These are phyloP conservation scores for Henicopernis longicauda DNA, from an alignment of 2,113 vertebrate genomes.

Conservation along the genomic window DNA sequence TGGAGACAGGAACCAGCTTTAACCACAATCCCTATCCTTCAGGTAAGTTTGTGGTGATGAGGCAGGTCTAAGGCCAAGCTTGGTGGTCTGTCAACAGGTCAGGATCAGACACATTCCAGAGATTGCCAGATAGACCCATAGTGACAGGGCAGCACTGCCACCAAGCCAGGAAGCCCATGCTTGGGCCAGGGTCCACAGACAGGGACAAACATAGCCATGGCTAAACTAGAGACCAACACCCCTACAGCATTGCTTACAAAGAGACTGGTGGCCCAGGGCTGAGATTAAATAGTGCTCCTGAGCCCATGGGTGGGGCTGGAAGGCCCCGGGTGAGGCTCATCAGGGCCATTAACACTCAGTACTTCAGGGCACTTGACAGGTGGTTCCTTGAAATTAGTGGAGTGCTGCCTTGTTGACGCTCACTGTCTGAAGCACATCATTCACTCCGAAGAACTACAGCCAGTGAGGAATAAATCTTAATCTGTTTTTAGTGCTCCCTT, in stretches of 20 bases:
- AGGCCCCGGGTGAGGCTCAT: background rate
- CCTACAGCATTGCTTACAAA: background rate
- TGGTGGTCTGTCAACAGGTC: background rate
- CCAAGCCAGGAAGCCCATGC: background rate
- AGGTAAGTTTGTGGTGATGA: rapidly evolving
- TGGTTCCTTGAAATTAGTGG: background rate
- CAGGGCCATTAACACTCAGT: background rate
- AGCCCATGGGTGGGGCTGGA: background rate
- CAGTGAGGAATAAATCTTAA: background rate
- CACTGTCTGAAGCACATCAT: rapidly evolving
- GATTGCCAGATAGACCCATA: background rate
- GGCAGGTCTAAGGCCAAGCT: background rate
- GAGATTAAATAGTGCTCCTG: background rate
- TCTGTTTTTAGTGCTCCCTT: background rate
- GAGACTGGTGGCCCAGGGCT: rapidly evolving
- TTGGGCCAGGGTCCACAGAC: rapidly evolving
- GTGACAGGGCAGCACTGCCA: background rate
- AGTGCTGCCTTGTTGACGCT: background rate
- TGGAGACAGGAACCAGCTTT: background rate
- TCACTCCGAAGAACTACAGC: background rate
- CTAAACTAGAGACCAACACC: rapidly evolving
- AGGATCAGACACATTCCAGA: background rate
- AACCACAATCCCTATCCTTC: background rate
- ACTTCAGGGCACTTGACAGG: background rate
- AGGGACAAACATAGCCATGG: rapidly evolving